Evolutionary conservation across 2,113 vertebrate species (phyloP), one percentile per base, ranked within the genome.

Genomic region (Peromyscus leucopus): DNA sequence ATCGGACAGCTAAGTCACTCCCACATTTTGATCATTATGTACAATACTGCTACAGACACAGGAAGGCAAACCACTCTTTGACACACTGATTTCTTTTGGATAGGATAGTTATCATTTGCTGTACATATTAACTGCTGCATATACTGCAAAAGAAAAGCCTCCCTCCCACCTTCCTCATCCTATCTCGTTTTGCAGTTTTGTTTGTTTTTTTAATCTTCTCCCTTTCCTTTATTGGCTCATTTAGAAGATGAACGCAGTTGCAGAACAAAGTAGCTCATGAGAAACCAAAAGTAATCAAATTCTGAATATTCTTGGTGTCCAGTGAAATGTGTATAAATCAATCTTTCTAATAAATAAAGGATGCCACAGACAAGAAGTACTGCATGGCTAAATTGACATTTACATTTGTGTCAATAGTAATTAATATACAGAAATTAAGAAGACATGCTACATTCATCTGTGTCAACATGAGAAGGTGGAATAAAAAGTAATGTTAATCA

Each of bases 231-330:
- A 69, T 6, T 71, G n/a, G 7, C 28, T 84, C 19, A 24, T 28
- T 48, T 84, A 21, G 61, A 83, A 71, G 28, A 92, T 61, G 26
- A 94, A 96, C 36, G 11, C 87, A 83, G 16, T 57, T 89, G 36
- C 21, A 42, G 69, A n/a, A 79, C 33, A 51, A 71, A 86, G 36
- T 55, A 95, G 9, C 26, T 83, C 31, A 76, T 39, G 36, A 74
- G 57, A 88, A 91, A 67, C 12, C 57, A 83, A 96, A 91, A 76
- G 17, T 59, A 88, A 57, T 83, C 57, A 91, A 88, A 88, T 88
- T 75, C 75, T 55, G 93, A 91, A n/a, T 75, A 55, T 85, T 85
- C 72, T 61, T 90, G 39, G 48, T 71, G 21, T 78, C 83, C 42
- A 75, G 26, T 65, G 24, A 85, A 80, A 74, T 85, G 57, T 75